Percentiles rank a stretch among this genome's conserved stretches.
phyloP scores from a whole-genome alignment of 2,797 vertebrate species.

The Lepus townsendii region DNA sequence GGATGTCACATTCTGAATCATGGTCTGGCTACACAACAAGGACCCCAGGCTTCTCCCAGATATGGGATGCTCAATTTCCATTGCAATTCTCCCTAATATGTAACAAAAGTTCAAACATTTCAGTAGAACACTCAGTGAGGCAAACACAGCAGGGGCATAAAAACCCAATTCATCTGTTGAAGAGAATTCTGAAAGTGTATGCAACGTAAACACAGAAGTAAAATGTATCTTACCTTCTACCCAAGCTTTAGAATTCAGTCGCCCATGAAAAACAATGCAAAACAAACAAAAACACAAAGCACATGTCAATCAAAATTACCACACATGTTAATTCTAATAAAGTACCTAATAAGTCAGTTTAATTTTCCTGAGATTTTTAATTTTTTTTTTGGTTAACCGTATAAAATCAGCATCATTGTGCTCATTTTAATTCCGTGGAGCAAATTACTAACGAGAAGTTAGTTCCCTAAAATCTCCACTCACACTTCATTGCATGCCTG shows the following conservation, averaged over 20 bases:
- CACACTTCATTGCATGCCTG: background rate
- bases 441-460: conserved; percentile 69
- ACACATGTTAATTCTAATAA: conserved; percentile 27
- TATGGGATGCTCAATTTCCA: background rate
- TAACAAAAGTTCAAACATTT: background rate
- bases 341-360: background rate
- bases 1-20: background rate
- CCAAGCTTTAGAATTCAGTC: background rate
- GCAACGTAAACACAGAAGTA: background rate
- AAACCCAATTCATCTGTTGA: background rate
- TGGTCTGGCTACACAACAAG: background rate
- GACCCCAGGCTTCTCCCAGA: background rate
- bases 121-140: background rate
- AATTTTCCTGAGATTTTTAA: background rate
- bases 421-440: conserved; percentile 50
- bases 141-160: background rate
- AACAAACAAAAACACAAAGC: background rate
- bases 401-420: conserved; percentile 42
- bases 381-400: conserved; percentile 49
- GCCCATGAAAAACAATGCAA: background rate
- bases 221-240: background rate
- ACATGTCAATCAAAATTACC: background rate
- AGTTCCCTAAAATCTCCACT: conserved; percentile 22
- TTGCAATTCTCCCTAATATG: background rate
- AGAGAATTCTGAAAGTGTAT: background rate